Conservation (phyloP, 2,888 invertebrate species). For the Hemicrepidius hirtus region DNA sequence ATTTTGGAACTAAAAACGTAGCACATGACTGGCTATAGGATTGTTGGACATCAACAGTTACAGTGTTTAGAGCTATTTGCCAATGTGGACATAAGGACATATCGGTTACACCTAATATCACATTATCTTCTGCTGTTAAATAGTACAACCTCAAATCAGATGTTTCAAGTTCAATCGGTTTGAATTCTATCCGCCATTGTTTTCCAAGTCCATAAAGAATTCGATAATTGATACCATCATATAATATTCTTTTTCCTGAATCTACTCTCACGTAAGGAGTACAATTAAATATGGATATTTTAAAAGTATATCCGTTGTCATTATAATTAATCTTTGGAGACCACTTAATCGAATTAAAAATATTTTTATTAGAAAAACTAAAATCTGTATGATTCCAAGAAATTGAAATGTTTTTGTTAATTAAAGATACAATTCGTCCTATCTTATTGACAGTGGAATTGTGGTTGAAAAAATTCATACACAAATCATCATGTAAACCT, state of each 20-base stretch:
- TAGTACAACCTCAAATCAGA: background rate
- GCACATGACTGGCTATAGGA: conserved; percentile 53
- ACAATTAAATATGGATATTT: conserved; percentile 22
- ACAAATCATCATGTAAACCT: background rate
- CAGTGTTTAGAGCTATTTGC: background rate
- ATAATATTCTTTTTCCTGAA: background rate
- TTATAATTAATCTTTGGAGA: background rate
- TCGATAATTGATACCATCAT: conserved; percentile 38
- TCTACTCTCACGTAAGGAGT: conserved; percentile 21
- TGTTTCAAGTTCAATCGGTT: background rate
- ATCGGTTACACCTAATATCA: background rate
- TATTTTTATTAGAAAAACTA: background rate
- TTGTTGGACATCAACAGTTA: conserved; percentile 10
- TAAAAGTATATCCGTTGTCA: background rate
- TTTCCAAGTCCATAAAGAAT: conserved; percentile 32
- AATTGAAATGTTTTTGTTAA: background rate
- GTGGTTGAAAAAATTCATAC: background rate
- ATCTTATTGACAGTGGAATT: background rate
- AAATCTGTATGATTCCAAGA: background rate
- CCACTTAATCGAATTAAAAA: conserved; percentile 4
- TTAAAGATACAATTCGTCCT: conserved; percentile 9
- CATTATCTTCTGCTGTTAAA: background rate
- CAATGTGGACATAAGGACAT: conserved; percentile 30
- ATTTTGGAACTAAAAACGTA: conserved; percentile 56
- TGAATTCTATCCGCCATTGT: conserved; percentile 22